Evolutionary conservation across 2,113 vertebrate genomes (phyloP).

Genomic region (Lampris megalopsis): DNA sequence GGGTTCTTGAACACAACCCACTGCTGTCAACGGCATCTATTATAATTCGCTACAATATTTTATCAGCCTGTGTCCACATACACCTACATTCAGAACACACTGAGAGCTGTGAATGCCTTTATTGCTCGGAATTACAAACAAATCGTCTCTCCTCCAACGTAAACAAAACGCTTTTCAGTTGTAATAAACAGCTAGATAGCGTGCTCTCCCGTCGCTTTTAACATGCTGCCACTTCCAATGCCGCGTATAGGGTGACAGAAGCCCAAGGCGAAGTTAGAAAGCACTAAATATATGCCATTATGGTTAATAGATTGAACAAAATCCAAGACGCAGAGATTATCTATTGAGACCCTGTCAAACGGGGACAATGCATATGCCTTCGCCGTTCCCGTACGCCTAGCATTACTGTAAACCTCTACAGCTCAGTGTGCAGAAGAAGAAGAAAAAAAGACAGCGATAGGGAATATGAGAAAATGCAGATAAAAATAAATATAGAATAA

Average conservation of each 20-base stretch:
- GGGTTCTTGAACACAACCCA: constrained; percentile 20
- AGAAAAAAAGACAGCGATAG: constrained; percentile 30
- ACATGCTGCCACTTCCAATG: constrained; percentile 73
- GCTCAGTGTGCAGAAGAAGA: constrained; percentile 57
- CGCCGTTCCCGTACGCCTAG: constrained; percentile 55
- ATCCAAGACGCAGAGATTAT: constrained; percentile 81
- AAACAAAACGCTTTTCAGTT: constrained; percentile 78
- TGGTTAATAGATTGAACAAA: constrained; percentile 79
- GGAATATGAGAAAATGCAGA: constrained; percentile 58
- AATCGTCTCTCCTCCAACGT: constrained; percentile 66
- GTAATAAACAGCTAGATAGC: constrained; percentile 62
- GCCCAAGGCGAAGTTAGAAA: constrained; percentile 82
- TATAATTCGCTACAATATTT: constrained; percentile 18
- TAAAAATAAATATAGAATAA: constrained; percentile 76
- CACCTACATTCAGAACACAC: constrained; percentile 20
- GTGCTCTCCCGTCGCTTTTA: constrained; percentile 60
- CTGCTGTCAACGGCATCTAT: constrained; percentile 41
- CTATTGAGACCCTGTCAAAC: constrained; percentile 77
- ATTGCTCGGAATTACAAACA: constrained; percentile 57
- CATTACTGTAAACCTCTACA: constrained; percentile 69
- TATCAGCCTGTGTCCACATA: constrained; percentile 47
- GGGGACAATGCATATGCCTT: constrained; percentile 71
- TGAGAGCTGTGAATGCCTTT: constrained; percentile 40
- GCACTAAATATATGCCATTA: constrained; percentile 81
- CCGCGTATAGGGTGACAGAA: constrained; percentile 72